These are phyloP conservation scores for Megaleporinus macrocephalus DNA, from an alignment of 2,113 vertebrate species.

Conservation along the genomic window DNA sequence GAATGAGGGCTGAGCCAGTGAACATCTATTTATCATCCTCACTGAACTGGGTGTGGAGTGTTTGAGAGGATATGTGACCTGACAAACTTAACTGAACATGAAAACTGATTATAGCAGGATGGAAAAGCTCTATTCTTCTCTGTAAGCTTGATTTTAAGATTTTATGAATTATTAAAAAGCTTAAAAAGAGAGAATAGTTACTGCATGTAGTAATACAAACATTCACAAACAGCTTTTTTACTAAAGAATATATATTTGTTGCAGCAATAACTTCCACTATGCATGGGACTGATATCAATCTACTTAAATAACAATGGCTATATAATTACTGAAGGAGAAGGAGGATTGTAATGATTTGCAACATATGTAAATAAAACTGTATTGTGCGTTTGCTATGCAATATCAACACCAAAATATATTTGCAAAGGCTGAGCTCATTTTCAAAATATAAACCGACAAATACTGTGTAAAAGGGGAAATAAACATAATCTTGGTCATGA, in stretches of 20 bases:
- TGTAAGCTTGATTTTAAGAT: neutral
- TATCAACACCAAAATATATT: neutral
- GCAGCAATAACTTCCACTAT: neutral
- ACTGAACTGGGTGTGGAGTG: conserved; percentile 20
- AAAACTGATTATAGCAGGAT: neutral
- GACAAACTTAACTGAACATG: neutral
- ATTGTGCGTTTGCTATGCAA: neutral
- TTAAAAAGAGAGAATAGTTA: neutral
- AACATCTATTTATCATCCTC: conserved; percentile 27
- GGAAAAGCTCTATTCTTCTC: neutral
- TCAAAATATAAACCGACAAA: neutral
- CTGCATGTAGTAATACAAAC: no score
- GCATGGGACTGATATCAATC: neutral
- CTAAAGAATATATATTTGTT: conserved; percentile 8
- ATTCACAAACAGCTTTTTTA: neutral
- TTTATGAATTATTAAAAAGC: conserved; percentile 20
- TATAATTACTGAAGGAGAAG: neutral
- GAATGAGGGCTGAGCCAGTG: neutral
- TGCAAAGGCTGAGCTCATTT: neutral
- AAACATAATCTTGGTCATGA: neutral
- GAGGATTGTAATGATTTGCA: conserved; percentile 6
- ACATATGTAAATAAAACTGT: neutral
- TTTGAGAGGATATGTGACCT: conserved; percentile 25
- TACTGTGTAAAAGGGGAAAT: neutral
- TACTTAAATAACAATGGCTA: neutral